Percentiles rank a stretch among this genome's conserved stretches.
phyloP scores from a whole-genome alignment of 1,140 invertebrate species.

The Plectrocnemia conspersa region DNA sequence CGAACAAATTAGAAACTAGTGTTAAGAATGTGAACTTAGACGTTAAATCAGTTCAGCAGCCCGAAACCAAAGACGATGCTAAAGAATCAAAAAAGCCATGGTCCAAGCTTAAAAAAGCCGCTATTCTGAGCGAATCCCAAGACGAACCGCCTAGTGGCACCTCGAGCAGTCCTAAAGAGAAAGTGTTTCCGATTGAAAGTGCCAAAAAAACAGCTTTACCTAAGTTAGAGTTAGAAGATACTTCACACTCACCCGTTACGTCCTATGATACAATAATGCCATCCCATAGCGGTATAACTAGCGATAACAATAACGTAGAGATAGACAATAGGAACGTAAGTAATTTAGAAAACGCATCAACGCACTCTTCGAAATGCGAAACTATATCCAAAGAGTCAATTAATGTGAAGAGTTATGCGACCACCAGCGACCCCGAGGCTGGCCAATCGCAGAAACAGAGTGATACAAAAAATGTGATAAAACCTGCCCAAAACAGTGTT shows the following conservation, averaged over 20 bases:
- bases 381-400: slow-evolving; percentile 32
- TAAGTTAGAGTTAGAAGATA: slow-evolving; percentile 29
- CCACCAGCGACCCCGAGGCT: slow-evolving; percentile 32
- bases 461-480: slow-evolving; percentile 25
- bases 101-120: slow-evolving; percentile 55
- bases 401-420: slow-evolving; percentile 13
- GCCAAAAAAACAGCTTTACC: slow-evolving; percentile 35
- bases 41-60: slow-evolving; percentile 37
- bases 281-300: slow-evolving; percentile 28
- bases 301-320: slow-evolving; percentile 34
- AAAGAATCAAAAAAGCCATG: slow-evolving; percentile 49
- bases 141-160: slow-evolving; percentile 20
- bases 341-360: slow-evolving; percentile 9
- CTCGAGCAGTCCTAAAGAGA: slow-evolving; percentile 23
- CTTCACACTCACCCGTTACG: slow-evolving; percentile 24
- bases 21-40: slow-evolving; percentile 36
- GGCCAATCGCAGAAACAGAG: slow-evolving; percentile 3
- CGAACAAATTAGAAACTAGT: slow-evolving; percentile 32
- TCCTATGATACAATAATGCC: slow-evolving; percentile 29
- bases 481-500: slow-evolving; percentile 42
- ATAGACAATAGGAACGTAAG: slow-evolving; percentile 32
- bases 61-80: slow-evolving; percentile 38
- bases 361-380: slow-evolving; percentile 14
- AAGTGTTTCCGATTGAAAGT: slow-evolving; percentile 7
- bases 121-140: slow-evolving; percentile 42